Base-by-base conservation (phyloP, 1,140 invertebrate genomes). In the Cyrtorhinus lividipennis region DNA sequence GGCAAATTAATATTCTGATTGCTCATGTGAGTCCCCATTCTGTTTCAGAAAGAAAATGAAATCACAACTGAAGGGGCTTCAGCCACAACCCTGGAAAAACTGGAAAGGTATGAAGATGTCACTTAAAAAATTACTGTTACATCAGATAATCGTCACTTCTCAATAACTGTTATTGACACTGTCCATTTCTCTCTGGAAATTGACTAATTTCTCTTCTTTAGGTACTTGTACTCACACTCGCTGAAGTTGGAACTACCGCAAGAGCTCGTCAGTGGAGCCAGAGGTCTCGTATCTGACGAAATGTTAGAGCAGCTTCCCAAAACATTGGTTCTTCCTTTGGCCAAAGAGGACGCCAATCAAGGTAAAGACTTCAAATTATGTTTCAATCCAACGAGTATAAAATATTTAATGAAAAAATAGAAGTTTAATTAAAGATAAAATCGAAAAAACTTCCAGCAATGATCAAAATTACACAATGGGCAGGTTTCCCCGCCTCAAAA, bases 181-280 rank as follows among this genome's bases (percentile, higher is more conserved):
- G n/a, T n/a, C n/a, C n/a, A n/a, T n/a, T n/a, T n/a, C n/a, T n/a
- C n/a, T n/a, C n/a, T n/a, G n/a, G n/a, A n/a, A n/a, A n/a, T n/a
- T n/a, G n/a, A 38, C 15, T 38, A 8, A 38, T 38, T 15, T 38
- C 30, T 38, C 10, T 53, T 53, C 20, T 53, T 10, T 20, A 53
- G 48, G 48, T 65, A 58, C 56, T 23, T 65, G 12, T 65, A 65
- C 38, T 22, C 56, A n/a, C 64, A 65, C 30, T 58, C 64, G 18
- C 22, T 65, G 1, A 62, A 25, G 24, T 24, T 65, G 18, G 48
- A 59, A 22, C 20, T 62, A 13, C 60, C 64, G 1, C 15, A 59
- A 58, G 60, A 65, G 38, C 44, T 65, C 10, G 53, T 56, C 24
- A 23, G 48, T 48, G 68, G 63, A 22, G 71, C 71, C 58, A 70